Evolutionary conservation across 2,113 vertebrate genomes (phyloP), one percentile per base, ranked within the genome.

Genomic region (Murina feae): DNA sequence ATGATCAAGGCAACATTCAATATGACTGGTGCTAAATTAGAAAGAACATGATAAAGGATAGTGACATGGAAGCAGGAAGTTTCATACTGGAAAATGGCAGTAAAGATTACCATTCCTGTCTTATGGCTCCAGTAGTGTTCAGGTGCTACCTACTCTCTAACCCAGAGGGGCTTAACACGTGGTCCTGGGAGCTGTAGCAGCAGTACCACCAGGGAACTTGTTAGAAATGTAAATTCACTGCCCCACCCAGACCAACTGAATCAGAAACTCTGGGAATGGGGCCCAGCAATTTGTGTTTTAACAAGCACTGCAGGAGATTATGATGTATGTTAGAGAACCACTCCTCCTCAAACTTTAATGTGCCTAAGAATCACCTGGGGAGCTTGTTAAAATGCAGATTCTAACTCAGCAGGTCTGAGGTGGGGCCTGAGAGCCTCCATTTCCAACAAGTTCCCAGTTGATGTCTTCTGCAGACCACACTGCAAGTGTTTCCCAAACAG

Each of bases 241-340:
- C 90, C 94, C 72, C 95, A 93, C 95, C 95, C 39, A 93, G 60
- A 89, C 35, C 1, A 20, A 82, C 66, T 82, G 92, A 91, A 93
- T 94, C 95, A 93, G 71, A 93, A 96, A 95, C 92, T 96, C 91
- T 92, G 96, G 95, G 96, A 97, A 97, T 53, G 28, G 25, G 69
- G 93, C 95, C 97, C 95, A 97, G 72, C 91, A 93, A 97, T 94
- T 92, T 95, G 90, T 80, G 78, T 90, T 96, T 97, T 96, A 96
- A 97, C 95, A 96, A 96, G 85, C 96, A 93, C 71, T 80, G 87
- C 66, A 95, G 78, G 82, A 94, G 95, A 94, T 95, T 91, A 94
- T 28, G 75, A 86, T 72, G 89, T 58, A 63, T 82, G 65, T 96
- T 78, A 60, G 74, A 91, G 79, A 95, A 89, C 78, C 75, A 94